These are phyloP conservation scores for Ridgeia piscesae DNA, from an alignment of 1,140 invertebrate genomes.

Conservation along the genomic window DNA sequence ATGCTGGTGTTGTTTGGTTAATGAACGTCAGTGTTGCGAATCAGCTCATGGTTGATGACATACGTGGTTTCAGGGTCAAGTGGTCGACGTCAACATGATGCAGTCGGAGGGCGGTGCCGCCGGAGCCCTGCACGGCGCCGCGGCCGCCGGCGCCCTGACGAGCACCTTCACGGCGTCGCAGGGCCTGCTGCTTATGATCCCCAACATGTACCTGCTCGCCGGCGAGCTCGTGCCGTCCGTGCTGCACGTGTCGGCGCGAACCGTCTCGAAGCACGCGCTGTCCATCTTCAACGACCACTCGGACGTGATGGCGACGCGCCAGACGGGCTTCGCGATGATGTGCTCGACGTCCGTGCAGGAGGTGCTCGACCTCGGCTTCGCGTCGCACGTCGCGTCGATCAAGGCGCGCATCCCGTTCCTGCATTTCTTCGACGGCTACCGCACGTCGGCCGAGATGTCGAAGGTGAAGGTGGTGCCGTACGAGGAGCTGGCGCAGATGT, in stretches of 20 bases:
- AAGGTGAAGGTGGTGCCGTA: constrained; percentile 29
- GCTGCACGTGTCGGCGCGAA: constrained; percentile 32
- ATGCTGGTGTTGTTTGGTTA: not conserved
- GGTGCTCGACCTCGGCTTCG: constrained; percentile 30
- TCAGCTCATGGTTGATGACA: not conserved
- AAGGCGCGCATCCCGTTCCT: constrained; percentile 29
- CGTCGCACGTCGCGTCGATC: constrained; percentile 29
- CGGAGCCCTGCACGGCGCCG: constrained; percentile 31
- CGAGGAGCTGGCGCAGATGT: constrained; percentile 25
- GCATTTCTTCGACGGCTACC: constrained; percentile 33
- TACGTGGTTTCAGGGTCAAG: not conserved
- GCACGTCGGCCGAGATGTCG: constrained; percentile 31
- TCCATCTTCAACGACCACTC: constrained; percentile 34
- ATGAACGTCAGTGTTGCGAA: not conserved
- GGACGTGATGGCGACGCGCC: constrained; percentile 29
- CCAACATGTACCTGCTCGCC: constrained; percentile 33
- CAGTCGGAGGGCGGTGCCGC: constrained; percentile 33
- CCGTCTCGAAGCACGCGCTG: constrained; percentile 31
- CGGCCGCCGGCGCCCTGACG: constrained; percentile 27
- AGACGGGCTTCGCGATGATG: constrained; percentile 31
- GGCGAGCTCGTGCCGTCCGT: constrained; percentile 30
- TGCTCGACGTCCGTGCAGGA: constrained; percentile 31
- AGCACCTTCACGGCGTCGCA: constrained; percentile 33
- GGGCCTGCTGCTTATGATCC: constrained; percentile 32
- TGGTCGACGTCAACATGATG: constrained; percentile 34